phyloP scores from a whole-genome alignment of 2,797 vertebrate genomes.

The Lepilemur septentrionalis region DNA sequence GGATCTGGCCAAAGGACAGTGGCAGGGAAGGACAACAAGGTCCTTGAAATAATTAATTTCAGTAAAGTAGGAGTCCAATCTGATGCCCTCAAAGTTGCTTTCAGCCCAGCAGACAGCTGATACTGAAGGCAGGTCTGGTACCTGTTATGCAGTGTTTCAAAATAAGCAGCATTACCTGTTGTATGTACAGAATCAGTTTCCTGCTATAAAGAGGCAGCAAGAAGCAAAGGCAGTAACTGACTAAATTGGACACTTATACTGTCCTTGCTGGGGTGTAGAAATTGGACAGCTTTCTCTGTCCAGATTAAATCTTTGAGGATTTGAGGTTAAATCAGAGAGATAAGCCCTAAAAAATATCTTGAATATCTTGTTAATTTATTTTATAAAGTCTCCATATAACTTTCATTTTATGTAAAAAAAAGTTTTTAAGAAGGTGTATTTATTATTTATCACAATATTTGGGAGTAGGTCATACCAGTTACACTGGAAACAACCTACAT shows the following conservation, averaged over 20 bases:
- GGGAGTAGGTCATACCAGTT: background rate
- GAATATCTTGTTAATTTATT: background rate
- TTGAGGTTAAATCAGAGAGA: background rate
- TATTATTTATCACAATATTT: background rate
- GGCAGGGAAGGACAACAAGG: background rate
- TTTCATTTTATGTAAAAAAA: constrained; percentile 7
- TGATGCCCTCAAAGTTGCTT: background rate
- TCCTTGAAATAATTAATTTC: background rate
- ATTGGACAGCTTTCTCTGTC: background rate
- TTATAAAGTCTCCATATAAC: background rate
- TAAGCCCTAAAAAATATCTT: background rate
- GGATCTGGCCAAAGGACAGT: background rate
- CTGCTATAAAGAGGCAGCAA: background rate
- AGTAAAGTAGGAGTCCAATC: background rate
- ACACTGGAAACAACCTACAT: background rate
- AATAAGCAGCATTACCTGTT: background rate
- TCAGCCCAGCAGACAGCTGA: background rate
- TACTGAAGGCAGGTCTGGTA: background rate
- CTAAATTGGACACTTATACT: background rate
- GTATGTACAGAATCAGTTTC: background rate
- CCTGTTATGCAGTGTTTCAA: background rate
- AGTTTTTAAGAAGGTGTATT: background rate
- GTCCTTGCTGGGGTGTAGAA: background rate
- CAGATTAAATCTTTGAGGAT: background rate
- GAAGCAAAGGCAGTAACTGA: background rate